Conservation (phyloP, 1,140 invertebrate species). For the Berghia stephanieae region DNA sequence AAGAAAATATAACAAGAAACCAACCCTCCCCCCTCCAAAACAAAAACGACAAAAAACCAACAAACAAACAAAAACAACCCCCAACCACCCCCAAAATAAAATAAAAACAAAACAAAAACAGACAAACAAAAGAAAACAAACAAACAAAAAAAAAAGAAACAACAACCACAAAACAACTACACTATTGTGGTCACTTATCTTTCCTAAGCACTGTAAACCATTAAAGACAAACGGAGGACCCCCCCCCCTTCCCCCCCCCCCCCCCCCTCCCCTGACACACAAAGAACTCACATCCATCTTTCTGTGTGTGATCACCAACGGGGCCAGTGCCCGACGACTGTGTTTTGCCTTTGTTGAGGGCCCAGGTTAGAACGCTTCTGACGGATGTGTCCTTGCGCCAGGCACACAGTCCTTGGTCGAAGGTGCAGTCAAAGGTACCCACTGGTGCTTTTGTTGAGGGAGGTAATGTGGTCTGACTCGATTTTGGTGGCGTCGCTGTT, state of each 20-base stretch:
- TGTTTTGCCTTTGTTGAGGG: constrained; percentile 33
- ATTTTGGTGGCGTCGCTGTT: no score
- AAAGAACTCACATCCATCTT: constrained; percentile 18
- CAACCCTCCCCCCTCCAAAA: no score
- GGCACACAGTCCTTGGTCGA: constrained; percentile 70
- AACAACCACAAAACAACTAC: background rate
- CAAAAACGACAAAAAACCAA: no score
- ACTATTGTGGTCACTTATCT: background rate
- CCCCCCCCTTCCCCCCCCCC: no score
- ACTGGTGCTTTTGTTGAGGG: constrained; percentile 19
- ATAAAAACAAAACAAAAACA: no score
- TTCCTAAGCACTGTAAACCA: background rate
- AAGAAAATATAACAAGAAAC: no score
- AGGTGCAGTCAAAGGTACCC: constrained; percentile 70
- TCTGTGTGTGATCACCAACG: constrained; percentile 47
- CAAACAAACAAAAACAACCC: no score
- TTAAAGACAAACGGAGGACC: no score
- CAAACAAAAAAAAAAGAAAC: constrained; percentile 61
- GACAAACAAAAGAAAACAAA: no score
- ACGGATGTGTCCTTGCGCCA: constrained; percentile 32
- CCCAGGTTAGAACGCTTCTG: constrained; percentile 35
- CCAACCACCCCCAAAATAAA: no score
- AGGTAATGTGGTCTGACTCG: constrained; percentile 17
- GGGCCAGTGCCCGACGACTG: constrained; percentile 35
- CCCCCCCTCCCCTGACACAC: no score